Percentiles rank a stretch among this genome's conserved stretches.
These are phyloP conservation scores for Laothoe populi DNA, from an alignment of 2,888 invertebrate genomes.

Conservation along the genomic window DNA sequence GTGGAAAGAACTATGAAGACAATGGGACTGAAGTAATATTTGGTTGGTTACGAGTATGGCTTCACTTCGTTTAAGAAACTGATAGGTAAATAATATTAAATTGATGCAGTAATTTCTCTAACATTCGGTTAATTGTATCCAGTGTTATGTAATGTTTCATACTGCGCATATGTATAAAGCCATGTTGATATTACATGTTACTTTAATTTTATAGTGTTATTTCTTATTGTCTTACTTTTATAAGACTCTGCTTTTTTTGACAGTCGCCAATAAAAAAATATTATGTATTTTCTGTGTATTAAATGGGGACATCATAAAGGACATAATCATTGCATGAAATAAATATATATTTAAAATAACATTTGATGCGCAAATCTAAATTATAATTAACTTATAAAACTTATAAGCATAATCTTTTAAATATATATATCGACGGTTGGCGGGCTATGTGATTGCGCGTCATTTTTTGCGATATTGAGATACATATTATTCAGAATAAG, in stretches of 20 bases:
- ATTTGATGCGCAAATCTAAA: too few relatives aligned
- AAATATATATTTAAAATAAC: not conserved
- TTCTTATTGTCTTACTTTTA: slow-evolving; percentile 52
- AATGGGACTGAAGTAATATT: not conserved
- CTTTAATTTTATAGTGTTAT: slow-evolving; percentile 53
- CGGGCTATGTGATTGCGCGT: too few relatives aligned
- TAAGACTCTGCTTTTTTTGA: slow-evolving; percentile 53
- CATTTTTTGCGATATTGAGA: too few relatives aligned
- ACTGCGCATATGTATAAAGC: slow-evolving; percentile 52
- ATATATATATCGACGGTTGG: too few relatives aligned
- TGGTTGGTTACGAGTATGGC: not conserved
- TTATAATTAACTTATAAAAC: not conserved
- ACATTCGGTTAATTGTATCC: not conserved
- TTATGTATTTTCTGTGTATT: slow-evolving; percentile 36
- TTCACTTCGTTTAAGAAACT: not conserved
- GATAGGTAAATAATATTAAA: not conserved
- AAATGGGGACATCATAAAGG: not conserved
- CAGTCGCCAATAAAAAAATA: slow-evolving; percentile 54
- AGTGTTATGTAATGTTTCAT: slow-evolving; percentile 39
- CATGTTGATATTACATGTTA: slow-evolving; percentile 53
- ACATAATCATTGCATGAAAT: not conserved
- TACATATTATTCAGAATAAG: too few relatives aligned
- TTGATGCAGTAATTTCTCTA: not conserved
- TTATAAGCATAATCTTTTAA: too few relatives aligned
- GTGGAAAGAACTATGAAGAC: slow-evolving; percentile 25